Percentiles rank a stretch among this genome's conserved stretches.
Evolutionary conservation across 2,888 invertebrate genomes (phyloP).

Genomic region (Cephus pygmeus): DNA sequence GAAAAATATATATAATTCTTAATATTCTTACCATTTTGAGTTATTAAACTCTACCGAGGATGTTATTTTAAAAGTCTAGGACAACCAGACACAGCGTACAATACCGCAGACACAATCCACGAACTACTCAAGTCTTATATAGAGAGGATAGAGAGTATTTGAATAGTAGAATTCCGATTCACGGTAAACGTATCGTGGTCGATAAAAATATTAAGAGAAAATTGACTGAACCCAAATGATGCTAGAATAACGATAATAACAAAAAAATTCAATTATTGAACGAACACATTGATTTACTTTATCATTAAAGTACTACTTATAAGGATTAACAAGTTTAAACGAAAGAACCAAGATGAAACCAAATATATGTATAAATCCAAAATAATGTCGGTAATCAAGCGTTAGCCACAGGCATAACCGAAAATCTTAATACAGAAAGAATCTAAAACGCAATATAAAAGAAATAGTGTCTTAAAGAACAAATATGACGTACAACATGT

Average conservation of each 20-base stretch:
- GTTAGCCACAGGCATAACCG: background rate
- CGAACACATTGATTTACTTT: background rate
- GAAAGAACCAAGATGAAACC: background rate
- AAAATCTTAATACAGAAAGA: background rate
- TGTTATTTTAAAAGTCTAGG: background rate
- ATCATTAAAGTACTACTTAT: background rate
- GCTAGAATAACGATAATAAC: background rate
- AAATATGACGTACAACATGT: background rate
- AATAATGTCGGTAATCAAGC: background rate
- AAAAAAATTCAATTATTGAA: background rate
- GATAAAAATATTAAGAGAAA: background rate
- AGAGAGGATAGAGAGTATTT: background rate
- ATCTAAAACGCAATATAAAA: background rate
- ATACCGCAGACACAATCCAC: background rate
- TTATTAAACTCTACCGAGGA: background rate
- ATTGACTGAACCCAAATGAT: background rate
- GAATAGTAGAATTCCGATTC: background rate
- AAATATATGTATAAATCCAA: background rate
- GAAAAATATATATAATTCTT: background rate
- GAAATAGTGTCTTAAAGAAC: background rate
- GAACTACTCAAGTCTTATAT: background rate
- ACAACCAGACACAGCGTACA: background rate
- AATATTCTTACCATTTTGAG: conserved; percentile 39
- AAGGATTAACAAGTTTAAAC: background rate
- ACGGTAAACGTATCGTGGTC: background rate